Evolutionary conservation across 92 coral and sea anemone species (phyloP), one percentile per base, ranked within the genome.

Genomic region (Siderastrea radians): DNA sequence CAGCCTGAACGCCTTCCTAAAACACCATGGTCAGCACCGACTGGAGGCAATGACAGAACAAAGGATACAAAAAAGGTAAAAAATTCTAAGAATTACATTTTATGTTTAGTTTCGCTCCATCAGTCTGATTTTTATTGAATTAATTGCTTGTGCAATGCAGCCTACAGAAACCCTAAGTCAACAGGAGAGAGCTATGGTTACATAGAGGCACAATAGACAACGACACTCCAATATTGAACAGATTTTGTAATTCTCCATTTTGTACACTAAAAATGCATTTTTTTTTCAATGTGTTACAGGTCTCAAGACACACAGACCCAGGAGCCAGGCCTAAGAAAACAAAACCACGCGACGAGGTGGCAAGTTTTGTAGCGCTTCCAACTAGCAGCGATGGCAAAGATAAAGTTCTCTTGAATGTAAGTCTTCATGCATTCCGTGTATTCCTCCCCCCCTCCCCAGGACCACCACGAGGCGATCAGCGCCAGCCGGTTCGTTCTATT

Each of bases 221-320:
- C 38, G 0, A 26, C 38, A 26, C 38, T 26, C 38, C 38, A 26
- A 26, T 26, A 26, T 26, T 26, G 38, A 26, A 26, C 38, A 26
- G 38, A 26, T 26, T 26, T 26, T 26, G 38, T 26, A 26, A 0
- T 26, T 26, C 38, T 26, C 38, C 38, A 0, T 68, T 43, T 44
- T 5, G 2, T n/a, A 2, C 4, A 66, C 47, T 66, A 38, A 66
- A 3, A 7, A 38, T 12, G 26, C 6, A 3, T 45, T 4, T 68
- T 68, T 44, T 45, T 14, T 47, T 69, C 47, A 43, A 45, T 69
- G 1, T 46, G 50, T 48, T 75, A 7, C 26, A 57, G 64, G 79
- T 59, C 14, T 54, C 65, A n/a, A 55, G 79, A 7, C 79, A 59
- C 11, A 10, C 79, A 38, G 50, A 75, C 26, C 79, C 79, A 4